Evolutionary conservation across 2,113 vertebrate species (phyloP).

Genomic region (Gasterosteus nipponicus): DNA sequence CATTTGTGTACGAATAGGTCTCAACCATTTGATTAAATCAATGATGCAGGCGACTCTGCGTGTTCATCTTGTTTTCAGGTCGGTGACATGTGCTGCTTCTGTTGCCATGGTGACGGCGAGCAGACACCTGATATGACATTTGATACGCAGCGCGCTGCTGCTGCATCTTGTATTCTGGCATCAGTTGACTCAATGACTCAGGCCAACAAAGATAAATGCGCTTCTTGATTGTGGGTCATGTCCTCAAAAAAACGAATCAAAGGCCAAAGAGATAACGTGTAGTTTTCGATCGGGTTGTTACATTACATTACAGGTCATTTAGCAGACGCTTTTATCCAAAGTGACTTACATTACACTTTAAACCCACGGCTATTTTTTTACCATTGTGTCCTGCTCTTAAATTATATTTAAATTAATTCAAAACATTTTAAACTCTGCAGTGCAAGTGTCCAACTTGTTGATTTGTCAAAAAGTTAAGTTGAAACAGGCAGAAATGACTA

Average conservation of each 20-base stretch:
- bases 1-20: background rate
- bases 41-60: background rate
- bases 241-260: background rate
- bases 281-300: background rate
- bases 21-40: background rate
- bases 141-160: background rate
- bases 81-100: background rate
- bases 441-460: background rate
- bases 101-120: slow-evolving; percentile 57
- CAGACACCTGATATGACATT: slow-evolving; percentile 29
- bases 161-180: background rate
- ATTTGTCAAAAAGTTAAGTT: background rate
- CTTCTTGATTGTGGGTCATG: background rate
- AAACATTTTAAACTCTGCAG: background rate
- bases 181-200: background rate
- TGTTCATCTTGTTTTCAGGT: slow-evolving; percentile 9
- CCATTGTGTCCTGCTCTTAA: no score
- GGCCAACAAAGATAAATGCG: background rate
- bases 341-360: no score
- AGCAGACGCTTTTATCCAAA: no score
- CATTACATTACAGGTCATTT: no score
- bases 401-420: background rate
- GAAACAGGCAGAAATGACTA: background rate
- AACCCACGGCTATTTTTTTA: no score
- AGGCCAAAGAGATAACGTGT: background rate